phyloP scores from a whole-genome alignment of 2,888 invertebrate species.

The Bellardia pandia region DNA sequence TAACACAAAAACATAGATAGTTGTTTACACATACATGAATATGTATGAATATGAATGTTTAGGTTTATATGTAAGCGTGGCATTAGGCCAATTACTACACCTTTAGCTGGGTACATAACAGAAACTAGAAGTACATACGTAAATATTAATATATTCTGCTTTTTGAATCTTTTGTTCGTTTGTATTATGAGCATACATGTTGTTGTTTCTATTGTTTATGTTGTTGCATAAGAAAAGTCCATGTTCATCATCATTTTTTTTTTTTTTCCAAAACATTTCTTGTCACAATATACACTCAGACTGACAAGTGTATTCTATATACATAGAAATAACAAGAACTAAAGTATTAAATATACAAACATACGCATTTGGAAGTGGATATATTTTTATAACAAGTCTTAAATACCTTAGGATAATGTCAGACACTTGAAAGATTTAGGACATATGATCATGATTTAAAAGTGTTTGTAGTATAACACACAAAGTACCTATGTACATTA shows the following conservation, averaged over 20 bases:
- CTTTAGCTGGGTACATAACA: slow-evolving; percentile 19
- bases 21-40: slow-evolving; percentile 1
- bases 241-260: slow-evolving; percentile 16
- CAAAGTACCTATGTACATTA: too few relatives aligned
- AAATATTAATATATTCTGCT: slow-evolving; percentile 36
- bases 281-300: slow-evolving; percentile 34
- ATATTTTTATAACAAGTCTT: neutral
- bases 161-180: slow-evolving; percentile 51
- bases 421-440: slow-evolving; percentile 1
- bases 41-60: neutral
- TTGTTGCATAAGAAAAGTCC: slow-evolving; percentile 2
- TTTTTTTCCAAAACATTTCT: neutral
- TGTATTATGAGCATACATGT: neutral
- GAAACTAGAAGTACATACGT: neutral
- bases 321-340: slow-evolving; percentile 19
- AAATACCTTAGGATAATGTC: neutral
- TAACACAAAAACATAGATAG: neutral
- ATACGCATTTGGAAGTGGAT: neutral
- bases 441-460: neutral
- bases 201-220: neutral
- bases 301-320: slow-evolving; percentile 44
- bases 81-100: slow-evolving; percentile 69
- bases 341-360: slow-evolving; percentile 1
- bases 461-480: too few relatives aligned
- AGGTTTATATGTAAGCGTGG: slow-evolving; percentile 53